phyloP scores from a whole-genome alignment of 1,140 invertebrate species.

The Eurytemora carolleeae region DNA sequence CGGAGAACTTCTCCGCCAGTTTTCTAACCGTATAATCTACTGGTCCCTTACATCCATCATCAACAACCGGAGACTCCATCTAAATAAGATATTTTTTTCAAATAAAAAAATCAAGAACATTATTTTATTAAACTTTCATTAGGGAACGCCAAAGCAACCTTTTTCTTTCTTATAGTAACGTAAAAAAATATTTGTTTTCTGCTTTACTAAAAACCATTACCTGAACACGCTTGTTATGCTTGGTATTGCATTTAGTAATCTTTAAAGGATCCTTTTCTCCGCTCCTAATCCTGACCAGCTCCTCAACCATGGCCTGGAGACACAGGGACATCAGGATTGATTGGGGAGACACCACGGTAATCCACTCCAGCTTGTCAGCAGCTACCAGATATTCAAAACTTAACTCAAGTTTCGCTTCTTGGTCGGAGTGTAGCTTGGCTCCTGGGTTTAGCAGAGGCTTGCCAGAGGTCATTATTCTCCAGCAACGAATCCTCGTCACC shows the following conservation, averaged over 20 bases:
- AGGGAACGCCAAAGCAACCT: too few relatives aligned
- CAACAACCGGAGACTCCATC: too few relatives aligned
- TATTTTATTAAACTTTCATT: too few relatives aligned
- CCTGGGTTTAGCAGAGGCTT: conserved; percentile 12
- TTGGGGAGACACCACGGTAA: conserved; percentile 67
- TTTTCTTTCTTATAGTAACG: too few relatives aligned
- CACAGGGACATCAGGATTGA: conserved; percentile 86
- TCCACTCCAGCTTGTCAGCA: conserved; percentile 78
- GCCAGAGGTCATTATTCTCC: conserved; percentile 60
- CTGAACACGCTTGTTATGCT: too few relatives aligned
- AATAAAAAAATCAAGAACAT: too few relatives aligned
- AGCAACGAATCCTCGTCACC: conserved; percentile 83
- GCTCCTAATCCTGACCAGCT: conserved; percentile 61
- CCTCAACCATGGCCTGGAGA: conserved; percentile 82
- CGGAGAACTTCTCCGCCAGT: conserved; percentile 13
- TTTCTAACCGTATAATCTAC: conserved; percentile 10
- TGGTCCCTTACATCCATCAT: not conserved
- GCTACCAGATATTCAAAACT: conserved; percentile 88
- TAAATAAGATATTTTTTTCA: too few relatives aligned
- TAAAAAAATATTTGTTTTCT: too few relatives aligned
- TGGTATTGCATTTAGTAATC: not conserved
- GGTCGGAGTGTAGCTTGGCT: conserved; percentile 6
- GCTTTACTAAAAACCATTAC: too few relatives aligned
- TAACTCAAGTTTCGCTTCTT: conserved; percentile 40
- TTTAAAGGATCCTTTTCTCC: conserved; percentile 23